A percentile compares a stretch with the other conserved stretches of the same genome.
phyloP scores from a whole-genome alignment of 2,113 vertebrate species.

The Bubo bubo region DNA sequence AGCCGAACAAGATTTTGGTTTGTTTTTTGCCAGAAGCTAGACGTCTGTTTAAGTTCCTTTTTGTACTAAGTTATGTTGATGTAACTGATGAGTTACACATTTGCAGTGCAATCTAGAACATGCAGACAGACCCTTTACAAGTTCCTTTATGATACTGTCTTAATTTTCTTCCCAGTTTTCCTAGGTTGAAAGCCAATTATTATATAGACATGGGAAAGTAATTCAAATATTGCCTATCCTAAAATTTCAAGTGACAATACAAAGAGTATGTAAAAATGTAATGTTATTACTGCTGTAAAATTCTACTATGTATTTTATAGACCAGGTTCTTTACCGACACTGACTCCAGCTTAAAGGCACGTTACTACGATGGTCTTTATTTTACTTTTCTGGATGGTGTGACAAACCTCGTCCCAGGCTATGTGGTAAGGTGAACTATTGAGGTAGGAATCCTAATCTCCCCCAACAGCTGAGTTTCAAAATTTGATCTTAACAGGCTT shows the following conservation, averaged over 20 bases:
- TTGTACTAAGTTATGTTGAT: conserved; percentile 56
- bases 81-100: conserved; percentile 45
- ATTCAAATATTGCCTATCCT: background rate
- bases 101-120: conserved; percentile 35
- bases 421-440: background rate
- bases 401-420: background rate
- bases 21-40: conserved; percentile 42
- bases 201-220: background rate
- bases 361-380: background rate
- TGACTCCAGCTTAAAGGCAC: background rate
- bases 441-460: background rate
- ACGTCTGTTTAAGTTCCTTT: conserved; percentile 55
- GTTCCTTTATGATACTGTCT: background rate
- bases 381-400: background rate
- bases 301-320: background rate
- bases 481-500: background rate
- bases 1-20: conserved; percentile 51
- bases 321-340: background rate
- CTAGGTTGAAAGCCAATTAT: background rate
- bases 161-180: background rate
- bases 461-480: background rate
- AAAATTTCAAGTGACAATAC: background rate
- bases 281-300: background rate
- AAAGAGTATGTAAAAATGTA: background rate
- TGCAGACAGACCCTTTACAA: conserved; percentile 27